Evolutionary conservation across 2,888 invertebrate genomes (phyloP), one percentile per base, ranked within the genome.

Genomic region (Amiota communis): DNA sequence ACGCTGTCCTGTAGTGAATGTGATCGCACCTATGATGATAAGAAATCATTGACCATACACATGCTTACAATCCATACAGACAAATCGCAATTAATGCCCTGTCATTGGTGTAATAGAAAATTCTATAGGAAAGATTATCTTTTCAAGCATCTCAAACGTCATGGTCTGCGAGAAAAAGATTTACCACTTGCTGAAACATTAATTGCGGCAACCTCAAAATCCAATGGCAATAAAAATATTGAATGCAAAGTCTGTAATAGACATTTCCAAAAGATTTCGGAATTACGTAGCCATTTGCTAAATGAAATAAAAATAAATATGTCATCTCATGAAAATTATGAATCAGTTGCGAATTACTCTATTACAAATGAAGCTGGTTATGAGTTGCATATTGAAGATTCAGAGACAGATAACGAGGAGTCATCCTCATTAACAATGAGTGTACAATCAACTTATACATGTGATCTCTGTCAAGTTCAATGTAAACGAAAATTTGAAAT

Each of bases 401-500:
- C 84, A 1, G 86, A 85, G 17, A 57, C 57, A 17, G 57, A 57
- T 15, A 17, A 57, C 15, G 57, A 57, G 4, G 3, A 9, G 3
- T 13, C 51, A 10, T 10, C 57, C 6, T 15, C 6, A 10, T 17
- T n/a, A 17, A 17, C 11, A 17, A 4, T 73, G 23, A 36, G 36
- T 36, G 6, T 36, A 6, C 36, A 36, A 36, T 36, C 36, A 36
- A 36, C 36, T 6, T 84, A 86, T 68, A 74, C 69, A 0, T 86
- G 86, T 65, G 80, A 81, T 17, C 23, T 83, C 47, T 87, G 87
- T 64, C 75, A 78, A 8, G 72, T 80, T 46, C 77, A 75, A 9
- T 86, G 81, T 73, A 76, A 78, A 48, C 82, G 87, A 4, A 83
- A 82, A n/a, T 85, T 84, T 63, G 82, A 85, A 78, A 78, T 86